phyloP scores from a whole-genome alignment of 2,888 invertebrate species.

The Cartodere bifasciata region DNA sequence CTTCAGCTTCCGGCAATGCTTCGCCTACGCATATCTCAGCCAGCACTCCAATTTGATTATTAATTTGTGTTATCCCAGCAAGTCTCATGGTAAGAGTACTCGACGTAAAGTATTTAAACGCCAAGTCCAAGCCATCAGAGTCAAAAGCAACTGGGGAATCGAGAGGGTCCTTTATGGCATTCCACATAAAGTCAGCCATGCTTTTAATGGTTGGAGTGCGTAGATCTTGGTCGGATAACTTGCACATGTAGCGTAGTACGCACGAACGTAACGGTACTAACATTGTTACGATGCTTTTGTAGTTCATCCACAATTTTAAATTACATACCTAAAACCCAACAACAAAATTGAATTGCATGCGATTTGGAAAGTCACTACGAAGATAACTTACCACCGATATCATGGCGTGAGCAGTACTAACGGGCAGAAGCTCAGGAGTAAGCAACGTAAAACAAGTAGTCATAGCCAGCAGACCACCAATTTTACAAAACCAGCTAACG shows the following conservation, averaged over 20 bases:
- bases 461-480: slow-evolving; percentile 80
- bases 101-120: slow-evolving; percentile 94
- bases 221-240: slow-evolving; percentile 81
- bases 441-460: slow-evolving; percentile 72
- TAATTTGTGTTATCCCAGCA: slow-evolving; percentile 89
- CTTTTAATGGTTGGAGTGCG: slow-evolving; percentile 78
- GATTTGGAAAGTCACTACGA: neutral
- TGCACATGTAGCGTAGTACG: slow-evolving; percentile 87
- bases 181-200: slow-evolving; percentile 96
- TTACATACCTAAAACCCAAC: slow-evolving; percentile 54
- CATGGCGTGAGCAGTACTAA: slow-evolving; percentile 83
- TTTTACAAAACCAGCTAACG: slow-evolving; percentile 87
- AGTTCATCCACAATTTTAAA: slow-evolving; percentile 87
- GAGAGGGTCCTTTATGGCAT: slow-evolving; percentile 82
- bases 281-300: slow-evolving; percentile 75
- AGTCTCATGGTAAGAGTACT: slow-evolving; percentile 87
- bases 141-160: slow-evolving; percentile 81
- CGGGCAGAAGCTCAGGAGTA: slow-evolving; percentile 60
- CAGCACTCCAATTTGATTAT: slow-evolving; percentile 82
- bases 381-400: slow-evolving; percentile 48
- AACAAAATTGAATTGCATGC: neutral
- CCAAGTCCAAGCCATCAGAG: slow-evolving; percentile 75
- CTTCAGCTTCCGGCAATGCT: slow-evolving; percentile 72
- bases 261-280: slow-evolving; percentile 78
- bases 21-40: slow-evolving; percentile 87